phyloP scores from a whole-genome alignment of 1,140 invertebrate genomes.

The Scaptomyza pallida region DNA sequence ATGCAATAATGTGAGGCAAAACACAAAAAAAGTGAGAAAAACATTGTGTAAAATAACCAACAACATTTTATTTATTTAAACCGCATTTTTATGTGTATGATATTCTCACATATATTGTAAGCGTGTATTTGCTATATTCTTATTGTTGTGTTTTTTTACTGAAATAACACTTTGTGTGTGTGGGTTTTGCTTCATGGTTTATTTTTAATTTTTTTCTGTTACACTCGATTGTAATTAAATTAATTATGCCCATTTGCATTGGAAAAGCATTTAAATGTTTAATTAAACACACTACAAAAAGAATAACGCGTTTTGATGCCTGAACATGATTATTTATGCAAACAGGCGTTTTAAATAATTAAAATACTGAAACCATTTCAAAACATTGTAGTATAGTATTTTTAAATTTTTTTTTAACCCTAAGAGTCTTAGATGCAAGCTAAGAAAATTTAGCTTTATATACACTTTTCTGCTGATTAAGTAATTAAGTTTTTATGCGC shows the following conservation, averaged over 20 bases:
- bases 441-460: too few relatives aligned
- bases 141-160: constrained; percentile 55
- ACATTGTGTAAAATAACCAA: constrained; percentile 31
- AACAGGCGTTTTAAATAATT: constrained; percentile 47
- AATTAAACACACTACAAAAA: constrained; percentile 56
- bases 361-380: constrained; percentile 19
- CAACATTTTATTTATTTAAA: constrained; percentile 67
- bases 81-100: constrained; percentile 32
- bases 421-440: too few relatives aligned
- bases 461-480: neutral
- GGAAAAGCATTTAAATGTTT: constrained; percentile 75
- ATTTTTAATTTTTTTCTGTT: constrained; percentile 24
- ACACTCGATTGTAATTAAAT: constrained; percentile 73
- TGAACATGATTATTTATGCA: constrained; percentile 43
- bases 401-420: too few relatives aligned
- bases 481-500: neutral
- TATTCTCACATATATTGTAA: constrained; percentile 14
- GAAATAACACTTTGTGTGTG: constrained; percentile 20
- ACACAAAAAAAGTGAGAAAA: constrained; percentile 16
- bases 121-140: constrained; percentile 31
- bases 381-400: neutral
- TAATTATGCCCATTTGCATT: constrained; percentile 79
- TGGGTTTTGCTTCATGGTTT: constrained; percentile 6
- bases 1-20: constrained; percentile 18
- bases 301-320: neutral